These are phyloP conservation scores for Holocentrus rufus DNA, from an alignment of 2,797 vertebrate species.

Conservation along the genomic window DNA sequence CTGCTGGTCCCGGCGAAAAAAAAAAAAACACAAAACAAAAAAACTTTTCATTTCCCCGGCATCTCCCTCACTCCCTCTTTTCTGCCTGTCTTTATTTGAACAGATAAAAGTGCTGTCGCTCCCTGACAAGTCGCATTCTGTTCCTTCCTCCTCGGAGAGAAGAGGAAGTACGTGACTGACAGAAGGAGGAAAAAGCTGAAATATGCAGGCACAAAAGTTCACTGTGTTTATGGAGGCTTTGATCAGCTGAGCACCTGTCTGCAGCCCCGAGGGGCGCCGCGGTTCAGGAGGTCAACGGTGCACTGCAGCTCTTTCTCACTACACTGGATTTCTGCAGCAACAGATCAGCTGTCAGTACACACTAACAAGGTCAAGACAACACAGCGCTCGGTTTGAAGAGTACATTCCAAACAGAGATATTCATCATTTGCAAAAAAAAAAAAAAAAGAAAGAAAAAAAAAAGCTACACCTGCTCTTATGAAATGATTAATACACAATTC, in stretches of 20 bases:
- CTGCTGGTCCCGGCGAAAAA: constrained; percentile 43
- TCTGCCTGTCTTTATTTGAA: constrained; percentile 49
- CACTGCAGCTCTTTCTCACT: constrained; percentile 57
- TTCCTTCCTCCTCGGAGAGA: constrained; percentile 45
- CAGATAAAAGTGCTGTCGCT: constrained; percentile 68
- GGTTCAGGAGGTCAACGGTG: constrained; percentile 70
- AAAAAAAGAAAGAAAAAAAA: too few relatives aligned
- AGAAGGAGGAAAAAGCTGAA: constrained; percentile 51
- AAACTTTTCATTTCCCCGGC: constrained; percentile 52
- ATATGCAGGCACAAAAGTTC: constrained; percentile 68
- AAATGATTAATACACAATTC: too few relatives aligned
- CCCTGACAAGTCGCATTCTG: constrained; percentile 57
- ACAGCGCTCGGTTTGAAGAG: background rate
- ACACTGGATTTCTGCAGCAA: constrained; percentile 42
- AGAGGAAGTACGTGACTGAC: constrained; percentile 54
- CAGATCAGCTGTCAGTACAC: constrained; percentile 9
- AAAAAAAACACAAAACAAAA: too few relatives aligned
- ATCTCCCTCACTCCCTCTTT: constrained; percentile 10
- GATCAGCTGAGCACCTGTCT: constrained; percentile 68
- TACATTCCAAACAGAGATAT: too few relatives aligned
- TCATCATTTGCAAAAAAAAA: too few relatives aligned
- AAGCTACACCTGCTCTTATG: too few relatives aligned
- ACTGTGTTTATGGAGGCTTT: constrained; percentile 62
- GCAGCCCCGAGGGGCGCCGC: constrained; percentile 48
- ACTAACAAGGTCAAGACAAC: constrained; percentile 16